phyloP scores from a whole-genome alignment of 2,888 invertebrate genomes.

The Sinopyrophorus schimmeli region DNA sequence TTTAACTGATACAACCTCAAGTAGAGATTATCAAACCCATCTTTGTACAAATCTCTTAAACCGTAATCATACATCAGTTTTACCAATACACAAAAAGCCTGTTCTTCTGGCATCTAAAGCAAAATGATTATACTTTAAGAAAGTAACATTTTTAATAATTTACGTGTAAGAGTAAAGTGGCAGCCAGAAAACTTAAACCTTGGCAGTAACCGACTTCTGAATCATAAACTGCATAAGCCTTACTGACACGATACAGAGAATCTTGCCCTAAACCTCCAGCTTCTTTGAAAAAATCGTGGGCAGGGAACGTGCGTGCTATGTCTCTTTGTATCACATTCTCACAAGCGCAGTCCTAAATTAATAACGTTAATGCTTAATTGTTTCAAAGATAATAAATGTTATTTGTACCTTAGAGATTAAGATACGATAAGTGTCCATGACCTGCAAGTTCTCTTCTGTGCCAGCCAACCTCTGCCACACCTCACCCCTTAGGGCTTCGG shows the following conservation, averaged over 20 bases:
- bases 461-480: constrained; percentile 96
- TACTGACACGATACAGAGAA: constrained; percentile 91
- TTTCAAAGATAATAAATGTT: background rate
- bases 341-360: constrained; percentile 82
- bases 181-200: constrained; percentile 96
- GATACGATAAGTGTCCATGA: constrained; percentile 90
- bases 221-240: constrained; percentile 97
- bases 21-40: constrained; percentile 95
- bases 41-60: constrained; percentile 91
- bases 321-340: constrained; percentile 96
- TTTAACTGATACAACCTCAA: constrained; percentile 94
- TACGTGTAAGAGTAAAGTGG: constrained; percentile 93
- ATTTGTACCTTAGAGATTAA: constrained; percentile 93
- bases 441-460: constrained; percentile 78
- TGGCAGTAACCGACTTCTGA: constrained; percentile 99
- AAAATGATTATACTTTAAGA: constrained; percentile 15
- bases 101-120: constrained; percentile 97
- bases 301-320: constrained; percentile 97
- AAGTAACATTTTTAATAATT: constrained; percentile 54
- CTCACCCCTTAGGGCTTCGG: constrained; percentile 94
- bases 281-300: constrained; percentile 97
- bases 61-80: constrained; percentile 97
- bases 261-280: constrained; percentile 95
- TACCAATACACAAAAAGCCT: constrained; percentile 96
- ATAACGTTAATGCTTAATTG: too few species aligned